Conservation (phyloP, 1,140 invertebrate species). For the Drosophila paulistorum region DNA sequence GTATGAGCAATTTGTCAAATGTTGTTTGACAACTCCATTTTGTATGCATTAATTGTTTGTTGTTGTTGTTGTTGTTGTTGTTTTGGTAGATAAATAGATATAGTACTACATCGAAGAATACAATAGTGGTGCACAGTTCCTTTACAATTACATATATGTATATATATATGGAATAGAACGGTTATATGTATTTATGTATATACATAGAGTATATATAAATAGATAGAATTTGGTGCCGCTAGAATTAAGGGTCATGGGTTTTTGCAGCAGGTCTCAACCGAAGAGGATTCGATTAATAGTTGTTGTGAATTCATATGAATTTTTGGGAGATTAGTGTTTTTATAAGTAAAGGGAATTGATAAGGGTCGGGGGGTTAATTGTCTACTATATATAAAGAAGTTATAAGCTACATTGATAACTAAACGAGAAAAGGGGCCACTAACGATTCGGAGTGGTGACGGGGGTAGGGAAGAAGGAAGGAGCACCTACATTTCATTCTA, state of each 20-base stretch:
- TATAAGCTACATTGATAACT: not conserved
- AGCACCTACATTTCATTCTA: not conserved
- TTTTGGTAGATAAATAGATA: conserved; percentile 50
- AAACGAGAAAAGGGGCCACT: not conserved
- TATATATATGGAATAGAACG: conserved; percentile 1
- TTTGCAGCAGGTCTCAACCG: conserved; percentile 2
- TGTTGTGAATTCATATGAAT: conserved; percentile 4
- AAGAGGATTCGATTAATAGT: conserved; percentile 2
- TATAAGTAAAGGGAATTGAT: not conserved
- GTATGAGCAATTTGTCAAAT: conserved; percentile 70
- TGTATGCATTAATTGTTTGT: conserved; percentile 23
- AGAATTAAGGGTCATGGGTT: not conserved
- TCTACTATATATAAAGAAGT: not conserved
- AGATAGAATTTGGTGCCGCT: conserved; percentile 5
- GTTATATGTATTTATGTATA: not conserved
- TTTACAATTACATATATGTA: conserved; percentile 4
- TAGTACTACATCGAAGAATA: conserved; percentile 14
- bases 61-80: not conserved
- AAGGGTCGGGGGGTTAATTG: not conserved
- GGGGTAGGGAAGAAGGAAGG: not conserved
- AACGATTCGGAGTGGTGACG: not conserved
- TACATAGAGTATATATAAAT: not conserved
- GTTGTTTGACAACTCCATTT: conserved; percentile 56
- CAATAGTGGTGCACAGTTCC: conserved; percentile 5
- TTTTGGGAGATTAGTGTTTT: not conserved